These are phyloP conservation scores for Drosophila kanapiae DNA, from an alignment of 1,140 invertebrate genomes.

Conservation along the genomic window DNA sequence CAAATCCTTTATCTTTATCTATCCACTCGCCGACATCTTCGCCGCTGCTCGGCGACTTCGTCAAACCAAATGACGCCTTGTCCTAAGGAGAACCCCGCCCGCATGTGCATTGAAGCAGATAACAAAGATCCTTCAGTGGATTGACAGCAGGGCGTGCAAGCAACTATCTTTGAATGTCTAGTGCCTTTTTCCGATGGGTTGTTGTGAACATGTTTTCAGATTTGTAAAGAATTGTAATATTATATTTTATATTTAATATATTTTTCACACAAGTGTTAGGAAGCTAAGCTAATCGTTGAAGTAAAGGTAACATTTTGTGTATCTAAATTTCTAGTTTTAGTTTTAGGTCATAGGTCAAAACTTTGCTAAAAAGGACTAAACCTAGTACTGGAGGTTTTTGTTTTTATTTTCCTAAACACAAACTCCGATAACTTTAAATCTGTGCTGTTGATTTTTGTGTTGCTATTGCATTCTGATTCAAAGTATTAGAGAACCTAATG, in stretches of 20 bases:
- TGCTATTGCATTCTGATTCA: not conserved
- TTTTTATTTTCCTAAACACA: too few relatives aligned
- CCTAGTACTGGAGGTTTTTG: too few relatives aligned
- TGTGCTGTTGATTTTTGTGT: slow-evolving; percentile 6
- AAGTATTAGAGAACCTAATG: not conserved
- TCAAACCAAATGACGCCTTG: slow-evolving; percentile 68
- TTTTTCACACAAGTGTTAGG: too few relatives aligned
- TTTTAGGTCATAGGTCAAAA: too few relatives aligned
- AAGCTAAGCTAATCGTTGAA: not conserved
- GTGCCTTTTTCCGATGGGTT: slow-evolving; percentile 30
- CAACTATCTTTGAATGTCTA: slow-evolving; percentile 75
- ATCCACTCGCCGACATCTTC: slow-evolving; percentile 75
- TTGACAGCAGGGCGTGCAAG: slow-evolving; percentile 75
- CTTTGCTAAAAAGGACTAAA: too few relatives aligned
- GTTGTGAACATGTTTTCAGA: not conserved
- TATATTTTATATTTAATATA: too few relatives aligned
- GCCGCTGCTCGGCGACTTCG: slow-evolving; percentile 56
- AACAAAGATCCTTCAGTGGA: slow-evolving; percentile 81
- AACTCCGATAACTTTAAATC: not conserved
- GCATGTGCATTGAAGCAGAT: slow-evolving; percentile 75
- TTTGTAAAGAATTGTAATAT: too few relatives aligned
- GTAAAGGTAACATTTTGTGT: not conserved
- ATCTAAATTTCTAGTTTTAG: not conserved
- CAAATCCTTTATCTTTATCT: slow-evolving; percentile 78
- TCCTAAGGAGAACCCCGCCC: slow-evolving; percentile 46